Percentiles rank a stretch among this genome's conserved stretches.
phyloP scores from a whole-genome alignment of 2,888 invertebrate species.

The Alentia gelatinosa region DNA sequence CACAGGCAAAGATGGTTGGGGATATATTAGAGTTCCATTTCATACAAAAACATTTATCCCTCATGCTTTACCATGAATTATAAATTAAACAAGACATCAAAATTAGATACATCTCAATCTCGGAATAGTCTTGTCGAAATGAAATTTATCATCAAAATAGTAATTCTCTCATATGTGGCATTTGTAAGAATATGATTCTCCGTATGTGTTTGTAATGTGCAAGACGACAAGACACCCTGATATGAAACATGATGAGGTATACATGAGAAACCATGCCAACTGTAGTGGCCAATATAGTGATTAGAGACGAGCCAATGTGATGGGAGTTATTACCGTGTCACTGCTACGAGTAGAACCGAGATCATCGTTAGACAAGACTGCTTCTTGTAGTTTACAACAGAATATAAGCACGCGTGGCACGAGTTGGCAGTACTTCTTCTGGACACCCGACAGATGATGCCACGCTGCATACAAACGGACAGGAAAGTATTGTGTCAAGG shows the following conservation, averaged over 20 bases:
- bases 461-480: too few species aligned
- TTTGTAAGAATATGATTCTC: slow-evolving; percentile 12
- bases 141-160: not conserved
- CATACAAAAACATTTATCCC: not conserved
- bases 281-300: not conserved
- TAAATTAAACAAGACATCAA: slow-evolving; percentile 46
- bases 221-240: not conserved
- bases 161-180: not conserved
- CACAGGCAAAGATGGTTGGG: not conserved
- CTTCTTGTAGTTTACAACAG: not conserved
- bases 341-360: not conserved
- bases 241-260: slow-evolving; percentile 34
- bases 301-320: not conserved
- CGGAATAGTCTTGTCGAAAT: not conserved
- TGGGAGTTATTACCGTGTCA: not conserved
- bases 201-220: slow-evolving; percentile 14
- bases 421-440: not conserved
- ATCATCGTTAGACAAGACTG: not conserved
- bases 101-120: slow-evolving; percentile 48
- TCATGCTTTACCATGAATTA: not conserved
- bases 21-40: not conserved
- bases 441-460: too few species aligned
- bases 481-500: too few species aligned
- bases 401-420: not conserved
- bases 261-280: not conserved